These are phyloP conservation scores for Mesopsocus fuscifrons DNA, from an alignment of 2,888 invertebrate genomes.

Conservation along the genomic window DNA sequence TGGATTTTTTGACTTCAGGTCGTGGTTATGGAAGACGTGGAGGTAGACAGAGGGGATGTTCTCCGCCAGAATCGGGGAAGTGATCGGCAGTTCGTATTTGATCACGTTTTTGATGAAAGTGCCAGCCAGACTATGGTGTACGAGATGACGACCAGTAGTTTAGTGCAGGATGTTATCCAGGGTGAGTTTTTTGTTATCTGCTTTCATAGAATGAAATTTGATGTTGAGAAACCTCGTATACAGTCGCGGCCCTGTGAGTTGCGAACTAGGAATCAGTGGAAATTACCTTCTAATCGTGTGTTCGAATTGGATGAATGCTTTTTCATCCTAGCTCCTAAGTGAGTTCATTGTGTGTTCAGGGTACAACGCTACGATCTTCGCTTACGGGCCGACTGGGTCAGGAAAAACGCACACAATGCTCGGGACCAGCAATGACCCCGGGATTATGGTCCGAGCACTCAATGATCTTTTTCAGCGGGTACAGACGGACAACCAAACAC, in stretches of 20 bases:
- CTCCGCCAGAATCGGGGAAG: constrained; percentile 45
- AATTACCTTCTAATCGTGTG: no score
- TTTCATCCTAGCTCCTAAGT: no score
- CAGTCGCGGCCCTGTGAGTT: no score
- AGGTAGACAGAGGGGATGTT: constrained; percentile 35
- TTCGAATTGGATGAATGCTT: no score
- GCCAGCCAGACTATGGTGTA: constrained; percentile 71
- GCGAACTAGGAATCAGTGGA: no score
- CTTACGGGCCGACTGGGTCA: constrained; percentile 82
- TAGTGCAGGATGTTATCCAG: constrained; percentile 66
- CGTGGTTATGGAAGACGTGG: constrained; percentile 44
- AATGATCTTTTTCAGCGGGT: constrained; percentile 62
- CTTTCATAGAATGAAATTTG: no score
- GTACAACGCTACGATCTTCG: constrained; percentile 89
- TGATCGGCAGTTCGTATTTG: constrained; percentile 77
- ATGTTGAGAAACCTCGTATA: no score
- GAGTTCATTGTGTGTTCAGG: no score
- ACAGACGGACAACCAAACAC: constrained; percentile 35
- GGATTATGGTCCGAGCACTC: constrained; percentile 73
- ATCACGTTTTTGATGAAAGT: constrained; percentile 72
- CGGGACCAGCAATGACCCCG: constrained; percentile 44
- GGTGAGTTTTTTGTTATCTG: no score
- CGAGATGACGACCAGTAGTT: constrained; percentile 60
- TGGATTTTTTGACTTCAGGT: no score
- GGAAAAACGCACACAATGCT: constrained; percentile 89